Evolutionary conservation across 2,797 vertebrate genomes (phyloP), one percentile per base, ranked within the genome.

Genomic region (Eulemur mongoz): DNA sequence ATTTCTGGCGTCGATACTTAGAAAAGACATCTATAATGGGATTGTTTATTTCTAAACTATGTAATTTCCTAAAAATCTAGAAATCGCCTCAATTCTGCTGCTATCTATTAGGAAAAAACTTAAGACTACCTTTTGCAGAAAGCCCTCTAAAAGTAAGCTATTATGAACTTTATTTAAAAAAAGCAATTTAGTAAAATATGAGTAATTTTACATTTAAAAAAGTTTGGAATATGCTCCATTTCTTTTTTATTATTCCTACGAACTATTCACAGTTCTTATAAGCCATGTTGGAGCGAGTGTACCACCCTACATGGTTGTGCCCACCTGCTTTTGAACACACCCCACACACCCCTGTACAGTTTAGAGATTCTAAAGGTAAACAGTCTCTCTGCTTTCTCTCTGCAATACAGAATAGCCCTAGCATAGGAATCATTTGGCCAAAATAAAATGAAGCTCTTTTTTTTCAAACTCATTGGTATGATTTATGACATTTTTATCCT

Each of bases 31-130:
- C 63, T 73, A 43, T 2, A 45, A 78, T 32, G 80, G 20, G 72
- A 83, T 12, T 50, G 17, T n/a, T 57, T 65, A 45, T 92, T 86
- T 91, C 4, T 17, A 30, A 88, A 91, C 63, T 35, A 87, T 23
- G 6, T 52, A 59, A 69, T 89, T 93, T 93, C 25, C 84, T 91
- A 91, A 89, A 92, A 92, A 48, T 63, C 67, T 54, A 92, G 52
- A 96, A 89, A 91, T 25, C 9, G 11, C 14, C 50, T 92, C 65
- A 78, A 38, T 90, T 89, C 80, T 88, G 23, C 18, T 48, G 8
- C 14, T 52, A 10, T 79, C 18, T 30, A 67, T 80, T 93, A 87
- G 57, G 63, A 82, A 93, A 70, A 80, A 94, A 83, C 69, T 38
- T 23, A 63, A 95, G 91, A 70, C 57, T 25, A 20, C 22, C 15